phyloP scores from a whole-genome alignment of 2,888 invertebrate species.

The Drosophila kanekoi region DNA sequence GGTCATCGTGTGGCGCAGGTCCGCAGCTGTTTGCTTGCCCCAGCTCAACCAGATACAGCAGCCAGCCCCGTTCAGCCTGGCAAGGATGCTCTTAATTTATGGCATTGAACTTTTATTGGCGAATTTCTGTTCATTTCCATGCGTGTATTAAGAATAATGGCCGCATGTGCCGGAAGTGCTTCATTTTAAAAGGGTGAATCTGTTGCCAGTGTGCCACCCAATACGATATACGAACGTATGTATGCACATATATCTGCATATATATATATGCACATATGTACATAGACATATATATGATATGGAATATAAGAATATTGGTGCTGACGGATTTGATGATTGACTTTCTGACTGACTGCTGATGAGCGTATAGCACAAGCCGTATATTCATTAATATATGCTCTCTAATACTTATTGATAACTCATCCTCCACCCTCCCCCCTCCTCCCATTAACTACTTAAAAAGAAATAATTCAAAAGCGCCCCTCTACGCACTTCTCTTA shows the following conservation, averaged over 20 bases:
- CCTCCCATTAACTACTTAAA: no score
- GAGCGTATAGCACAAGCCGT: no score
- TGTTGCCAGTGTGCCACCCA: conserved; percentile 18
- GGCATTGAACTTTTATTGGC: conserved; percentile 85
- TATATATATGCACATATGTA: background rate
- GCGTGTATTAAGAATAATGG: conserved; percentile 83
- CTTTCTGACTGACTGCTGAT: background rate
- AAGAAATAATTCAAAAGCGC: no score
- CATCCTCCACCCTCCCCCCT: no score
- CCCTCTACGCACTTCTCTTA: background rate
- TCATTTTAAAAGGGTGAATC: conserved; percentile 65
- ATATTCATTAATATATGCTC: no score
- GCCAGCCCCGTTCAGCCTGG: conserved; percentile 26
- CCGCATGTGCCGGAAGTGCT: conserved; percentile 71
- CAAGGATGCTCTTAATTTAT: conserved; percentile 80
- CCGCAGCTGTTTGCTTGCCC: conserved; percentile 37
- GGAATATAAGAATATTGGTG: background rate
- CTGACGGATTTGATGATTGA: background rate
- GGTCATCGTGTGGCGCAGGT: conserved; percentile 43
- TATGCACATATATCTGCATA: background rate
- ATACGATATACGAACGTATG: background rate
- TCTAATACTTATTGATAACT: no score
- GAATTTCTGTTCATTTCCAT: conserved; percentile 84
- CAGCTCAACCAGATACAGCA: background rate
- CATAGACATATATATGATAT: no score